Percentiles rank a stretch among this genome's conserved stretches.
Evolutionary conservation across 1,140 invertebrate genomes (phyloP).

Genomic region (Psix sp.): DNA sequence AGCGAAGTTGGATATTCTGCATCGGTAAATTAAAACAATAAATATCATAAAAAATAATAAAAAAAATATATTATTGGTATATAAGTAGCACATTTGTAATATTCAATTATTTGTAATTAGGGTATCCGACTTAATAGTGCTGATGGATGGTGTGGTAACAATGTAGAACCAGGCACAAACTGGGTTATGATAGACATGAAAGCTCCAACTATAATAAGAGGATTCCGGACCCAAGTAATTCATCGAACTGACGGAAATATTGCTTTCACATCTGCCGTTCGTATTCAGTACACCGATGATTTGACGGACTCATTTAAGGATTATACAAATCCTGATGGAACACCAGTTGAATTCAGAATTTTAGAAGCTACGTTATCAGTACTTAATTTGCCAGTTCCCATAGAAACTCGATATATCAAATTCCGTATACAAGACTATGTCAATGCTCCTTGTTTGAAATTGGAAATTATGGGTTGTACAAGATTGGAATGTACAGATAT

Average conservation of each 20-base stretch:
- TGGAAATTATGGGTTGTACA: conserved; percentile 96
- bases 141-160: conserved; percentile 93
- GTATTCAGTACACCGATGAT: conserved; percentile 92
- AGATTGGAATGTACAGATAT: conserved; percentile 93
- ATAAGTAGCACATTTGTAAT: too few relatives aligned
- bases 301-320: conserved; percentile 93
- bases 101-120: conserved; percentile 74
- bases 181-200: conserved; percentile 92
- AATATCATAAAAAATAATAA: too few relatives aligned
- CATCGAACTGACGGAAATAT: conserved; percentile 85
- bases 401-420: conserved; percentile 92
- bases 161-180: conserved; percentile 88
- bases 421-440: conserved; percentile 94
- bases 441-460: conserved; percentile 90
- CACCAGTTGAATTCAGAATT: conserved; percentile 94
- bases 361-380: conserved; percentile 91
- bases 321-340: conserved; percentile 93
- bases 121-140: conserved; percentile 88
- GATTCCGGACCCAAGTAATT: conserved; percentile 93
- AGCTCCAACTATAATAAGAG: conserved; percentile 92
- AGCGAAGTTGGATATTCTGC: conserved; percentile 89
- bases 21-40: conserved; percentile 79
- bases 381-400: conserved; percentile 91
- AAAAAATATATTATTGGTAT: too few relatives aligned
- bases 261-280: conserved; percentile 91